Conservation (phyloP, 2,113 vertebrate genomes). For the Neoarius graeffei region DNA sequence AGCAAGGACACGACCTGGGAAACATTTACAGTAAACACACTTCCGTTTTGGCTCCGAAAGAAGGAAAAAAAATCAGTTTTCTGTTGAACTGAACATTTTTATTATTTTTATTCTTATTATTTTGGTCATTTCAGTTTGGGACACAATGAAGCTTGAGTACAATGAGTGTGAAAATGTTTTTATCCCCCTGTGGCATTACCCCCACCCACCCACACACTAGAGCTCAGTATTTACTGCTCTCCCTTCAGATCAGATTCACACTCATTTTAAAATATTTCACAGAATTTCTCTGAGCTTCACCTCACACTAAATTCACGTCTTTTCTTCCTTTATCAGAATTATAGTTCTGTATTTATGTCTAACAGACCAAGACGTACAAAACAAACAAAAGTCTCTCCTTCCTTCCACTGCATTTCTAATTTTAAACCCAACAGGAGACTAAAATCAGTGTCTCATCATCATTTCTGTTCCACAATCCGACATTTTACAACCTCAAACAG, state of each 20-base stretch:
- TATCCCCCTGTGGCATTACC: slow-evolving; percentile 56
- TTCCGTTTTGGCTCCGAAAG: slow-evolving; percentile 70
- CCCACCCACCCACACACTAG: neutral
- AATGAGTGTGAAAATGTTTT: slow-evolving; percentile 63
- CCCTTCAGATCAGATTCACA: neutral
- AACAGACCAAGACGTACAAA: too few species aligned
- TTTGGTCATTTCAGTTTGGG: slow-evolving; percentile 64
- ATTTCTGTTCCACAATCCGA: neutral
- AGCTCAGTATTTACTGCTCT: slow-evolving; percentile 45
- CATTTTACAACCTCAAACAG: neutral
- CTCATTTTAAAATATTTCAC: neutral
- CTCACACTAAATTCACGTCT: neutral
- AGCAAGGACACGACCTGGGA: slow-evolving; percentile 34
- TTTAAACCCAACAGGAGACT: neutral
- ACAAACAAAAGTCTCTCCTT: neutral
- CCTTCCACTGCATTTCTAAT: neutral
- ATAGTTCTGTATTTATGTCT: too few species aligned
- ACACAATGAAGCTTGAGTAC: slow-evolving; percentile 71
- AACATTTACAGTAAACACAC: slow-evolving; percentile 56
- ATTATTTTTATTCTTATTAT: slow-evolving; percentile 50
- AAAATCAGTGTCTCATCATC: neutral
- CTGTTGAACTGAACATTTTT: slow-evolving; percentile 65
- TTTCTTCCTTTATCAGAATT: neutral
- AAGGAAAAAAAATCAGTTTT: slow-evolving; percentile 60
- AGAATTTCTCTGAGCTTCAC: neutral